These are phyloP conservation scores for Bombus difficillimus DNA, from an alignment of 1,140 invertebrate genomes.

Conservation along the genomic window DNA sequence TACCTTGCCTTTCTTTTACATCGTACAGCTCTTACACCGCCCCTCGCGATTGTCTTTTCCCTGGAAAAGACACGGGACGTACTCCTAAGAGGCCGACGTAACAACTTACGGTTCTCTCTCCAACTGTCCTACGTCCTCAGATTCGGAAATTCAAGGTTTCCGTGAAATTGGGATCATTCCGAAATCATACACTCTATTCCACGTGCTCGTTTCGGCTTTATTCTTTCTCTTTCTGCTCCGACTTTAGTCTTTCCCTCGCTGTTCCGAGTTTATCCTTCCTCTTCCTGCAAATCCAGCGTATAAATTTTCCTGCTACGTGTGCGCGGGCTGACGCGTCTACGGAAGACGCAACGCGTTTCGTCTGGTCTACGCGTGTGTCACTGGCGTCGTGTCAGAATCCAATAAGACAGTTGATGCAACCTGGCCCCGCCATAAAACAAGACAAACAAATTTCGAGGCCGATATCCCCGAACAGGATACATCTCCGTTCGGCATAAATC, in stretches of 20 bases:
- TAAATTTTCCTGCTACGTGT: background rate
- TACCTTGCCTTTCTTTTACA: slow-evolving; percentile 57
- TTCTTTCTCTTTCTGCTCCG: background rate
- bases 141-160: background rate
- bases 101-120: background rate
- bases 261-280: background rate
- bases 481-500: slow-evolving; percentile 42
- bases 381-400: slow-evolving; percentile 75
- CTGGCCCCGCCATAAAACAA: slow-evolving; percentile 80
- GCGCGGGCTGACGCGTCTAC: slow-evolving; percentile 9
- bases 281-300: background rate
- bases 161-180: background rate
- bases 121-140: background rate
- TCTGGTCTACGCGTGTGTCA: slow-evolving; percentile 25
- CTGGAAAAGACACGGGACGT: background rate
- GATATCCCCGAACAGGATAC: slow-evolving; percentile 19
- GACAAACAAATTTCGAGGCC: slow-evolving; percentile 80
- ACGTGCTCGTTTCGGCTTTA: background rate
- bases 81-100: background rate
- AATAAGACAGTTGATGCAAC: slow-evolving; percentile 79
- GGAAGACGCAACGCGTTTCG: background rate
- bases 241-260: background rate
- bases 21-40: slow-evolving; percentile 48
- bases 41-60: slow-evolving; percentile 50
- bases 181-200: background rate